Evolutionary conservation across 2,797 vertebrate species (phyloP), one percentile per base, ranked within the genome.

Genomic region (Pempheris klunzingeri): DNA sequence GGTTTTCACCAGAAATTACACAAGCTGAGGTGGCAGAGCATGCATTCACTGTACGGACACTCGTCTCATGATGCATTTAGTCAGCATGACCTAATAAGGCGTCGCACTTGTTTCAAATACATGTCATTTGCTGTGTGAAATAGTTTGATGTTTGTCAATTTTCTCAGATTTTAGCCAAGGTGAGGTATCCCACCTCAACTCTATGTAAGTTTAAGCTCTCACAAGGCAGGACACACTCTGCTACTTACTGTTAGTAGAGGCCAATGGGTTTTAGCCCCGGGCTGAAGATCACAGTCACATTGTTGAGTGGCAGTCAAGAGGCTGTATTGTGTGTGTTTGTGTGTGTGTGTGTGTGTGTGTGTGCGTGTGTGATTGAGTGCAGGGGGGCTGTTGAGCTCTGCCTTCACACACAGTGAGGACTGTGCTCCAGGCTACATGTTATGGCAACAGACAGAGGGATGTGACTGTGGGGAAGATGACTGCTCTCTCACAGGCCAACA

Each of bases 391-490:
- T 10, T 46, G 44, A 77, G 30, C 22, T 63, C 36, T 74, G 32
- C 28, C 43, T 50, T 41, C 47, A 55, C 32, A 58, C 64, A 47
- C 52, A 36, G 20, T 32, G 28, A 58, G 55, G 53, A 58, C 68
- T 70, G 71, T 15, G 76, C 84, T 80, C 44, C 74, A 81, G 84
- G 84, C 81, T 41, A 46, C 34, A 58, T 69, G 59, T 65, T 67
- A 14, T 38, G 26, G 66, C 55, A 49, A 36, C 47, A 75, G 20
- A 71, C 47, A 59, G 50, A 80, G 75, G 73, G 81, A 83, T 78
- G 80, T 77, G 79, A 70, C 76, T 78, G 76, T 44, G 61, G 7
- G 47, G 63, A 67, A 20, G 75, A 86, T 44, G 67, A 67, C 76
- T 69, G 57, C 74, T 83, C 73, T 65, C 46, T 68, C 76, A 60